phyloP scores from a whole-genome alignment of 2,888 invertebrate species.

The Epinotia demarniana region DNA sequence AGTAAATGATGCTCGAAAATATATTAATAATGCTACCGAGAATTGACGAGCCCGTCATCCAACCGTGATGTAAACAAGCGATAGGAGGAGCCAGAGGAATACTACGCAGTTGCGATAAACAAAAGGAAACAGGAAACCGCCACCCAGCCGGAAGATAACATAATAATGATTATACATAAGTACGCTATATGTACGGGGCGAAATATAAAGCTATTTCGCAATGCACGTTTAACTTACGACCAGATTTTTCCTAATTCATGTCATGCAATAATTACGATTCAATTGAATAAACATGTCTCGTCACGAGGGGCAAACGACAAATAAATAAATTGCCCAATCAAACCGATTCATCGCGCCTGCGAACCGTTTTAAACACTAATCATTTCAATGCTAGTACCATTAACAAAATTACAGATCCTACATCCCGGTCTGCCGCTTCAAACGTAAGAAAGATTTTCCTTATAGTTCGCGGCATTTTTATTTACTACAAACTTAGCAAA shows the following conservation, averaged over 20 bases:
- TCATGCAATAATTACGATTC: slow-evolving; percentile 6
- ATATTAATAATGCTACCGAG: slow-evolving; percentile 35
- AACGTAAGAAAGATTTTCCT: slow-evolving; percentile 29
- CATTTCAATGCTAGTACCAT: slow-evolving; percentile 1
- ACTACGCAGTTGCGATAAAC: slow-evolving; percentile 38
- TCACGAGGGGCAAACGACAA: slow-evolving; percentile 16
- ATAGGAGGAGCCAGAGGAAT: slow-evolving; percentile 24
- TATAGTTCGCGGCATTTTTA: slow-evolving; percentile 21
- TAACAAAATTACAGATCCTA: not conserved
- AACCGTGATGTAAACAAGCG: slow-evolving; percentile 32
- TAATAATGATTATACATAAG: not conserved
- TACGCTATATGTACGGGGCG: slow-evolving; percentile 1
- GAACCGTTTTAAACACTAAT: not conserved
- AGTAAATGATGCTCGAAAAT: slow-evolving; percentile 25
- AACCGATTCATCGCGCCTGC: slow-evolving; percentile 3
- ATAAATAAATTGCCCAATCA: slow-evolving; percentile 31
- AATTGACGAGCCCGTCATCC: slow-evolving; percentile 25
- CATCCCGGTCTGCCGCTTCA: not conserved
- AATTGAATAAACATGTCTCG: slow-evolving; percentile 17
- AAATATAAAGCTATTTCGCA: not conserved
- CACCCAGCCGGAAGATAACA: slow-evolving; percentile 35
- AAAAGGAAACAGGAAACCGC: slow-evolving; percentile 42
- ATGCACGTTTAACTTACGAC: not conserved
- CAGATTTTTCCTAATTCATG: not conserved
- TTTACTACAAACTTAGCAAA: slow-evolving; percentile 50